Conservation (phyloP, 2,888 invertebrate genomes). For the Hyppa rectilinea region DNA sequence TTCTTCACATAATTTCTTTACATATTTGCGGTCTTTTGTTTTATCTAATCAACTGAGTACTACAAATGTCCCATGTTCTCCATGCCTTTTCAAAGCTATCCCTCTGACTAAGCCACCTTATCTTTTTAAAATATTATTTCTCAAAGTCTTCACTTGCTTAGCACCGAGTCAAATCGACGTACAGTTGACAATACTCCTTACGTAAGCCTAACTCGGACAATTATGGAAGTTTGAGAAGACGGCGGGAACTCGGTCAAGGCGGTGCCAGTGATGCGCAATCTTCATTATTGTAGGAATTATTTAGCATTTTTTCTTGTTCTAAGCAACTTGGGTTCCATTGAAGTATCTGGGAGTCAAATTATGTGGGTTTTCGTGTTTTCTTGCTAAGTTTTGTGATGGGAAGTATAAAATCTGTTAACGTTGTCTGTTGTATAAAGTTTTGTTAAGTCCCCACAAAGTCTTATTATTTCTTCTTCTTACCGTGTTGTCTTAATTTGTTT, state of each 20-base stretch:
- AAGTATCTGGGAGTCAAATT: conserved; percentile 43
- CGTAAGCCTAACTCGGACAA: conserved; percentile 67
- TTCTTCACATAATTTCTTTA: neutral
- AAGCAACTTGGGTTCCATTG: conserved; percentile 26
- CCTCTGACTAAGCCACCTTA: neutral
- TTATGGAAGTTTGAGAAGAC: conserved; percentile 72
- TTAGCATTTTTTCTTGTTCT: conserved; percentile 54
- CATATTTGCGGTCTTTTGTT: neutral
- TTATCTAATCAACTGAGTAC: neutral
- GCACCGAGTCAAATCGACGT: conserved; percentile 37
- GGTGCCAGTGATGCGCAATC: conserved; percentile 54
- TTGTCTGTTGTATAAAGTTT: neutral
- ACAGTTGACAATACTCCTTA: conserved; percentile 67
- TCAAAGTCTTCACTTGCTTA: conserved; percentile 13
- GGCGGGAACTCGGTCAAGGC: conserved; percentile 76
- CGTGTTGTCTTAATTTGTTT: too few relatives aligned
- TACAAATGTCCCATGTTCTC: neutral
- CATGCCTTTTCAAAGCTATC: neutral
- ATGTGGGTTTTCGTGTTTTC: conserved; percentile 1
- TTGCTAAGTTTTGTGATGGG: neutral
- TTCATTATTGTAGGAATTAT: conserved; percentile 60
- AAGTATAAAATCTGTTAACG: neutral
- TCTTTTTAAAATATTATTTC: conserved; percentile 15
- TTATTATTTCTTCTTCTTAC: too few relatives aligned
- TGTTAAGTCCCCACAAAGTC: neutral